phyloP scores from a whole-genome alignment of 2,888 invertebrate species.

The Cephus pygmeus region DNA sequence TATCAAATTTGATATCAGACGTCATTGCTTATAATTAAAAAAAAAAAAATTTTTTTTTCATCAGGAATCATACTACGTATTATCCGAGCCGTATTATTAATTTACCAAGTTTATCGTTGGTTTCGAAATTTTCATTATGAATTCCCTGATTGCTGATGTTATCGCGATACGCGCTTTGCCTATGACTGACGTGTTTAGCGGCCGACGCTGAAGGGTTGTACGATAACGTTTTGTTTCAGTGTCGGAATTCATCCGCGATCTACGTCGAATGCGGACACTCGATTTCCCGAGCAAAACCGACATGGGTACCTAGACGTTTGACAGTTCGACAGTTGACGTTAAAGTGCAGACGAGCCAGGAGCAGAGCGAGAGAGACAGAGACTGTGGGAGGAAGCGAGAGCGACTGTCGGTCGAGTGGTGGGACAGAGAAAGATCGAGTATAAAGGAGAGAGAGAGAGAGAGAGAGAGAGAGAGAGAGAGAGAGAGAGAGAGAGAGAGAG shows the following conservation, averaged over 20 bases:
- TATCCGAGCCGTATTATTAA: neutral
- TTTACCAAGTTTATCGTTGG: neutral
- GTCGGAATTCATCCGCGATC: neutral
- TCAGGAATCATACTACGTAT: no score
- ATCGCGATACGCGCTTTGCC: neutral
- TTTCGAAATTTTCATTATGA: neutral
- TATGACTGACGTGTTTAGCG: neutral
- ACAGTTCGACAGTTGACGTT: neutral
- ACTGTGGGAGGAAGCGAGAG: slow-evolving; percentile 6
- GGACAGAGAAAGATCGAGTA: slow-evolving; percentile 23
- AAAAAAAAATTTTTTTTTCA: no score
- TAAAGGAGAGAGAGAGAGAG: slow-evolving; percentile 1
- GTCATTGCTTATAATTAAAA: no score
- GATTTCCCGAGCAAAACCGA: neutral
- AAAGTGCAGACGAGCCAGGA: neutral
- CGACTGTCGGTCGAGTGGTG: neutral
- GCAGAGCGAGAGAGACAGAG: slow-evolving; percentile 21
- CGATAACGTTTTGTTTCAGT: neutral
- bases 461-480: slow-evolving; percentile 20
- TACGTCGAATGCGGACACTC: neutral
- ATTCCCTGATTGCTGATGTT: neutral
- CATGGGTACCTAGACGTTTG: neutral
- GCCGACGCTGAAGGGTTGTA: neutral
- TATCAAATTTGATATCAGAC: no score
- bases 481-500: slow-evolving; percentile 7